phyloP scores from a whole-genome alignment of 2,888 invertebrate species.

The Ormyrus thymus region DNA sequence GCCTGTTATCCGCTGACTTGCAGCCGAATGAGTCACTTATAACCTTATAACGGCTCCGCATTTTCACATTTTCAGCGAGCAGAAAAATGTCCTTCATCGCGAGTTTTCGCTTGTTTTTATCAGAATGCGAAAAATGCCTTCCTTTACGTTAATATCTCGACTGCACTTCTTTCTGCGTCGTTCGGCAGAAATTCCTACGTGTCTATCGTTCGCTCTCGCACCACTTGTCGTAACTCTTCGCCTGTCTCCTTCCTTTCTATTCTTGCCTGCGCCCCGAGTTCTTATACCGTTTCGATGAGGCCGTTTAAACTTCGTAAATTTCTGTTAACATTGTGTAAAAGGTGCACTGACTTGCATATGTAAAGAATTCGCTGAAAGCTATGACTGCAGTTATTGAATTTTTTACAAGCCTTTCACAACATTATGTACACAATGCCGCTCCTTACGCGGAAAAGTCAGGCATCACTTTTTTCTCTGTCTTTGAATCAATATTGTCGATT shows the following conservation, averaged over 20 bases:
- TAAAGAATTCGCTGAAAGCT: neutral
- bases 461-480: too few species aligned
- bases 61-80: slow-evolving; percentile 8
- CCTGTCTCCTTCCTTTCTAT: neutral
- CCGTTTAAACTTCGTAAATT: slow-evolving; percentile 20
- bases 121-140: slow-evolving; percentile 31
- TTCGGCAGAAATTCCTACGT: slow-evolving; percentile 45
- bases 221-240: slow-evolving; percentile 16
- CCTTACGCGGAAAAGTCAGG: too few species aligned
- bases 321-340: neutral
- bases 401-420: too few species aligned
- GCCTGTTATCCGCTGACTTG: too few species aligned
- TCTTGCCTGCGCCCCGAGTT: neutral
- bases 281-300: slow-evolving; percentile 37
- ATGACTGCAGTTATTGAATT: too few species aligned
- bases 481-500: too few species aligned
- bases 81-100: neutral
- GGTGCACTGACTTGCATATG: slow-evolving; percentile 1
- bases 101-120: neutral
- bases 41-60: too few species aligned
- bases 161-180: slow-evolving; percentile 28
- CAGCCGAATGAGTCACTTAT: too few species aligned
- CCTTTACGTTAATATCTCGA: slow-evolving; percentile 32
- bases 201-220: slow-evolving; percentile 28
- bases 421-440: too few species aligned